Percentiles rank a stretch among this genome's conserved stretches.
Evolutionary conservation across 2,797 vertebrate species (phyloP).

Genomic region (Rhynchonycteris naso): DNA sequence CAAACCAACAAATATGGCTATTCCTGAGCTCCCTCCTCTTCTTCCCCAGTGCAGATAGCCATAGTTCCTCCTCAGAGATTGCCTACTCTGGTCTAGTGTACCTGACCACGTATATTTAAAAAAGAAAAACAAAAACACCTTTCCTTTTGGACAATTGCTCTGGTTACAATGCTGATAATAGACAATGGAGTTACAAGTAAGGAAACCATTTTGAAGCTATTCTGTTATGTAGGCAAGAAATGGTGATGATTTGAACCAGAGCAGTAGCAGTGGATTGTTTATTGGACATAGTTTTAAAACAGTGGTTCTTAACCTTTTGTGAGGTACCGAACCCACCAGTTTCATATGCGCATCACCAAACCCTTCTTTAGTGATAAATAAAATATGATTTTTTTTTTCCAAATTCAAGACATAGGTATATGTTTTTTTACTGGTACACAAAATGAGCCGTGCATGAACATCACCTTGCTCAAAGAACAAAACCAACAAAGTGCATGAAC

Average conservation of each 20-base stretch:
- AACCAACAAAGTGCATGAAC: too few relatives aligned
- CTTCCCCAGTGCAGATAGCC: background rate
- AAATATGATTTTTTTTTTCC: too few relatives aligned
- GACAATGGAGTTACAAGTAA: background rate
- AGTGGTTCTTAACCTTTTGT: too few relatives aligned
- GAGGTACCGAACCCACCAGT: too few relatives aligned
- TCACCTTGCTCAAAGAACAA: too few relatives aligned
- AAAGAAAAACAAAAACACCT: background rate
- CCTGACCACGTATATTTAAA: background rate
- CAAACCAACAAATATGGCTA: background rate
- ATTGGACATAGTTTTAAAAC: background rate
- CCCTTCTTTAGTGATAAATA: too few relatives aligned
- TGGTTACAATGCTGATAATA: background rate
- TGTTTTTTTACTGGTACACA: too few relatives aligned
- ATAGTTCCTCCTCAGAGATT: background rate
- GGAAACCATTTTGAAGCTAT: background rate
- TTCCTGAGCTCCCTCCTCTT: background rate
- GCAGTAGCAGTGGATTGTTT: background rate
- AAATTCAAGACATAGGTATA: too few relatives aligned
- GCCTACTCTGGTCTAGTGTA: background rate
- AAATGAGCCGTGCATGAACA: too few relatives aligned
- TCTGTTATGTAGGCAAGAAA: background rate
- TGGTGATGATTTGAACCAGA: background rate
- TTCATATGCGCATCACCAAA: too few relatives aligned
- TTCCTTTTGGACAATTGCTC: slow-evolving; percentile 1